These are phyloP conservation scores for Hippocampus kuda DNA, from an alignment of 2,797 vertebrate genomes.

Conservation along the genomic window DNA sequence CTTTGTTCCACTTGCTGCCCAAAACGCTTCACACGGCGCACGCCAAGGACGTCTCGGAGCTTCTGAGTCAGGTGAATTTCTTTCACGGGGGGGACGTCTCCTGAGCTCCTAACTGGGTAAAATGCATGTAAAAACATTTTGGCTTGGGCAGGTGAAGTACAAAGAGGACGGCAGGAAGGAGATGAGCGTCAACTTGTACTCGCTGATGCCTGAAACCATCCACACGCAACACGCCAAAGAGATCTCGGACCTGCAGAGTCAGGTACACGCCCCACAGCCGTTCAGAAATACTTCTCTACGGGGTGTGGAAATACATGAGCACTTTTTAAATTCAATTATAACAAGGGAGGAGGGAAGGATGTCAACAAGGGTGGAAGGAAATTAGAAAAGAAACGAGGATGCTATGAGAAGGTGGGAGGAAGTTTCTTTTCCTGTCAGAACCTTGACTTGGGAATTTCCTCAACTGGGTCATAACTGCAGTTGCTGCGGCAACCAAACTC, in stretches of 20 bases:
- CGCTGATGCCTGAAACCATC: slow-evolving; percentile 50
- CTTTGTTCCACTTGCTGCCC: slow-evolving; percentile 74
- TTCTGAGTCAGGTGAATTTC: slow-evolving; percentile 69
- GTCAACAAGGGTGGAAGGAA: too few species aligned
- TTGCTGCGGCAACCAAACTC: neutral
- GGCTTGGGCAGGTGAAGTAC: slow-evolving; percentile 75
- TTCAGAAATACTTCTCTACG: too few species aligned
- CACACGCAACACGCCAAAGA: slow-evolving; percentile 48
- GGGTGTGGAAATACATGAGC: too few species aligned
- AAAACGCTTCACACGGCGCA: slow-evolving; percentile 77
- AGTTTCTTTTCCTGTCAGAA: neutral
- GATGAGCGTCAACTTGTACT: slow-evolving; percentile 50
- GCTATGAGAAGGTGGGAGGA: too few species aligned
- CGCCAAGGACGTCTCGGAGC: slow-evolving; percentile 68
- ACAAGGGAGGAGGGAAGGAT: too few species aligned
- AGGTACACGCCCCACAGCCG: slow-evolving; percentile 29
- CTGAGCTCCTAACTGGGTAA: too few species aligned
- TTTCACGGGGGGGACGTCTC: too few species aligned
- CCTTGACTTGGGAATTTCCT: neutral
- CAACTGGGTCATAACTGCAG: neutral
- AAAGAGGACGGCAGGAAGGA: slow-evolving; percentile 71
- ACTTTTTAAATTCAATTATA: too few species aligned
- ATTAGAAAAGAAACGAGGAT: too few species aligned
- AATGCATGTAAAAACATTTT: too few species aligned
- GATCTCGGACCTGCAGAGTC: slow-evolving; percentile 44